Conservation (phyloP, 2,797 vertebrate genomes). For the Sebastes cheni region DNA sequence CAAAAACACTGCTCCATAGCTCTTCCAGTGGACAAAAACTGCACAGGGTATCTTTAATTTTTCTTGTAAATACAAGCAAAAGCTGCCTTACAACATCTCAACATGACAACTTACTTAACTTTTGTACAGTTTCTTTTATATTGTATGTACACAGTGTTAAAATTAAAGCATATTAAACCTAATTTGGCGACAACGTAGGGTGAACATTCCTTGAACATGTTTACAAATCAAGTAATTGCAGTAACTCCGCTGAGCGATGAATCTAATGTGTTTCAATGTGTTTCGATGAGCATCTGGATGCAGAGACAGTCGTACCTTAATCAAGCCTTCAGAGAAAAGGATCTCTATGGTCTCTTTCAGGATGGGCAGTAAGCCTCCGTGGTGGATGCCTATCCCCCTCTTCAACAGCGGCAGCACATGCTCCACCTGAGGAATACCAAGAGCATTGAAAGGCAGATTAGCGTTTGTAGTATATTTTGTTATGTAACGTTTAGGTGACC, state of each 20-base stretch:
- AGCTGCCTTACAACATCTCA: background rate
- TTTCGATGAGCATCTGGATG: background rate
- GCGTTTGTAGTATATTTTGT: background rate
- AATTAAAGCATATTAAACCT: background rate
- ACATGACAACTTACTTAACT: background rate
- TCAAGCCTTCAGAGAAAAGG: slow-evolving; percentile 95
- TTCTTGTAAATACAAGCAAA: background rate
- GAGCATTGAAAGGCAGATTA: background rate
- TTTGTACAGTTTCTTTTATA: background rate
- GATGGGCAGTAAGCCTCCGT: slow-evolving; percentile 95
- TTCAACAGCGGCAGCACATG: slow-evolving; percentile 97
- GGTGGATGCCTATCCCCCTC: slow-evolving; percentile 96
- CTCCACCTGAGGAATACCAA: slow-evolving; percentile 86
- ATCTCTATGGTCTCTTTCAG: slow-evolving; percentile 99
- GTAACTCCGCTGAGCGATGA: background rate
- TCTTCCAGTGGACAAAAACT: no score
- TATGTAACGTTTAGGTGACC: background rate
- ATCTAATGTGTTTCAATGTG: background rate
- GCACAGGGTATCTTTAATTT: no score
- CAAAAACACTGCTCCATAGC: no score
- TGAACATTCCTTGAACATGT: background rate
- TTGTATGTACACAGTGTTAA: no score
- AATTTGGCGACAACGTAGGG: background rate
- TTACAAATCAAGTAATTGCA: background rate
- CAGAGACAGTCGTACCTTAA: slow-evolving; percentile 84